Base-by-base conservation (phyloP, 2,113 vertebrate genomes). In the Tragelaphus imberbis region DNA sequence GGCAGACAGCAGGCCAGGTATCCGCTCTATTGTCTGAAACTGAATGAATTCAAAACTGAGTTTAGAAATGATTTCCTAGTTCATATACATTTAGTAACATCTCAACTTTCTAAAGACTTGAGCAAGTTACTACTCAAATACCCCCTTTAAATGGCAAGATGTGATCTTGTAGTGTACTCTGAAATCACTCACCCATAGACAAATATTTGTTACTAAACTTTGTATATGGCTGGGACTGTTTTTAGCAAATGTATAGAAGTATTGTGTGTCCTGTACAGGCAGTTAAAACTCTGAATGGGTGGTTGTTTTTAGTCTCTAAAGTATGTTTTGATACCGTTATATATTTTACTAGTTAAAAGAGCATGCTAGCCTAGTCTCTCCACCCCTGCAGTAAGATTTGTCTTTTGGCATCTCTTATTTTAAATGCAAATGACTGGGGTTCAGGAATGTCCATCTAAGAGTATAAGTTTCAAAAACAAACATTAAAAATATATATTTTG, bases 31-130 rank as follows among this genome's bases (percentile, higher is more conserved):
- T 90, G 59, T 98, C 95, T 97, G 94, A 90, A 92, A 71, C 81
- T 82, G 95, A 51, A 44, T 92, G 80, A 95, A 84, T 98, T 96
- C 51, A 95, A 97, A 97, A 36, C 13, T 61, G 90, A 98, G 80
- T 91, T 59, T 49, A 40, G 11, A 93, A 96, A 87, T 88, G 27
- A 88, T 88, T 96, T 98, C 0, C 44, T 86, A 95, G 79, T 82
- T 97, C 87, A n/a, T 84, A 85, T 86, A 90, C 91, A 53, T 95
- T 97, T 95, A 87, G 85, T 97, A 97, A 98, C 95, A 94, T 96
- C 33, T 97, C 56, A 96, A 55, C 58, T 96, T 97, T 97, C 33
- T 91, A 95, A 97, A 97, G 91, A 95, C 86, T 95, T 97, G 95
- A 90, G 44, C 65, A 82, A 84, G 81, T 87, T 88, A 33, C 30